These are phyloP conservation scores for Scaptomyza pallida DNA, from an alignment of 1,140 invertebrate genomes.

Conservation along the genomic window DNA sequence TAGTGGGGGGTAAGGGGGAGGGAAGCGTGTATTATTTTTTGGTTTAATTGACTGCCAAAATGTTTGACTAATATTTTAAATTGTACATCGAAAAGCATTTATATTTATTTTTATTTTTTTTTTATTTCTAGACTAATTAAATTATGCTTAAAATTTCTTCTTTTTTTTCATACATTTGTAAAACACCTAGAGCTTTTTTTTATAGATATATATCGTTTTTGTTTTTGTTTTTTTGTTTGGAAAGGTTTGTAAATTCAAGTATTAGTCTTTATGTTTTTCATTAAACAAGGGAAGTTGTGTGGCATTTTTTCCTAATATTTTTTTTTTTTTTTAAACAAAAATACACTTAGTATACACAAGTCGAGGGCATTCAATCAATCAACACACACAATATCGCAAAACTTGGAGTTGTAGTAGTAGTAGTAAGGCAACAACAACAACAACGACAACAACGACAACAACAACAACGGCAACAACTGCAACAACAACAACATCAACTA, in stretches of 20 bases:
- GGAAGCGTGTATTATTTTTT: conserved; percentile 3
- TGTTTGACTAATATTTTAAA: conserved; percentile 37
- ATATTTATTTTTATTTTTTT: neutral
- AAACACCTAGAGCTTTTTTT: conserved; percentile 67
- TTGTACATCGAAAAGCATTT: conserved; percentile 46
- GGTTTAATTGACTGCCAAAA: conserved; percentile 50
- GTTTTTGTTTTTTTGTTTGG: conserved; percentile 11
- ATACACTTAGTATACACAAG: conserved; percentile 9
- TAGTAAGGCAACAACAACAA: conserved; percentile 9
- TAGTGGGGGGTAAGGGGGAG: neutral
- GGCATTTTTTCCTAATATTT: neutral
- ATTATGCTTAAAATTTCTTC: conserved; percentile 56
- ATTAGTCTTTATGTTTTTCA: conserved; percentile 80
- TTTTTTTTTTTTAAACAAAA: neutral
- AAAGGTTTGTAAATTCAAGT: conserved; percentile 69
- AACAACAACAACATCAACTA: too few relatives aligned
- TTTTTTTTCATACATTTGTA: conserved; percentile 64
- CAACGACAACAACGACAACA: too few relatives aligned
- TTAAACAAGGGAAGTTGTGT: conserved; percentile 73
- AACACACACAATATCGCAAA: conserved; percentile 13
- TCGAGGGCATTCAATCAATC: conserved; percentile 10
- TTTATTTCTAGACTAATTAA: conserved; percentile 54
- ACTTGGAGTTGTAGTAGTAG: conserved; percentile 15
- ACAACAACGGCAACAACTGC: too few relatives aligned
- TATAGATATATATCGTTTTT: conserved; percentile 49